Evolutionary conservation across 2,888 invertebrate genomes (phyloP).

Genomic region (Amorpha juglandis): DNA sequence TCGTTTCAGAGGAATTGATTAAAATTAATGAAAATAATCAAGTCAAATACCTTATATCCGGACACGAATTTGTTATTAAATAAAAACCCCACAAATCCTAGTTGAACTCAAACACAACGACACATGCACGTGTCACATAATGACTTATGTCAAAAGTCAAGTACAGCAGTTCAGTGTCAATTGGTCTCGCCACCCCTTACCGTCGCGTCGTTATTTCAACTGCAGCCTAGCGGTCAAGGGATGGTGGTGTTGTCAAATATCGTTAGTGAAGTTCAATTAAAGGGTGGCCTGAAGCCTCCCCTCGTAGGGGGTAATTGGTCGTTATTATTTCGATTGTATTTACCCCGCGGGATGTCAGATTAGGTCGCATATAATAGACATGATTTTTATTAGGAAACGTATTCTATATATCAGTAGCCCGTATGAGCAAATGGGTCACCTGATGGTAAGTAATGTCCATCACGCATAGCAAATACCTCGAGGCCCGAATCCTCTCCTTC

Average conservation of each 20-base stretch:
- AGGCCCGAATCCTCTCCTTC: too few relatives aligned
- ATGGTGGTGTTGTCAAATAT: not conserved
- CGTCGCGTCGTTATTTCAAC: not conserved
- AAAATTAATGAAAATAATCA: too few relatives aligned
- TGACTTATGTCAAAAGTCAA: not conserved
- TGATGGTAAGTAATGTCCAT: too few relatives aligned
- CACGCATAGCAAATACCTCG: too few relatives aligned
- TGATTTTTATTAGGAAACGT: not conserved
- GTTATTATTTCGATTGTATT: not conserved
- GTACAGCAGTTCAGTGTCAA: not conserved
- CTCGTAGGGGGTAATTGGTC: slow-evolving; percentile 2
- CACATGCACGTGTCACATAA: not conserved
- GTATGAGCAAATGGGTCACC: too few relatives aligned
- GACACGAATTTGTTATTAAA: too few relatives aligned
- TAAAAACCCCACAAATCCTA: too few relatives aligned
- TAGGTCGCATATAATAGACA: not conserved
- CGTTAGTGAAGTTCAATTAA: not conserved
- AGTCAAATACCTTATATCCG: too few relatives aligned
- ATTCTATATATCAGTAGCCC: too few relatives aligned
- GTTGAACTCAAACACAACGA: too few relatives aligned
- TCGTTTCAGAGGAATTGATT: too few relatives aligned
- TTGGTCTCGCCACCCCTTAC: not conserved
- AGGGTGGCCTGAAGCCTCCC: slow-evolving; percentile 5
- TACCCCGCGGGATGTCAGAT: not conserved
- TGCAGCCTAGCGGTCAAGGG: not conserved